Evolutionary conservation across 2,113 vertebrate species (phyloP).

Genomic region (Phainopepla nitens): DNA sequence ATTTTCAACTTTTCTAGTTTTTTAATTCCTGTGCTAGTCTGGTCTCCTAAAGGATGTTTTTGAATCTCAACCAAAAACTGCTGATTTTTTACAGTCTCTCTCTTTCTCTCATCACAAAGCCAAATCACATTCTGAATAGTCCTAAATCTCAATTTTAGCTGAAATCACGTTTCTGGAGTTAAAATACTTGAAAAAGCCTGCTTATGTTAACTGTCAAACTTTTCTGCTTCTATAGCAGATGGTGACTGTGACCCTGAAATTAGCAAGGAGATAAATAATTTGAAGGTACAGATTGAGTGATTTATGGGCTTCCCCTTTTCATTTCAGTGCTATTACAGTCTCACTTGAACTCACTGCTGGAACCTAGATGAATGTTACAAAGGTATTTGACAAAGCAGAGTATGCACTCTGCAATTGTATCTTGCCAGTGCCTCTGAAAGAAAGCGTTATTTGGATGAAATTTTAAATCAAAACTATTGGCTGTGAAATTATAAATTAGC

Average conservation of each 20-base stretch:
- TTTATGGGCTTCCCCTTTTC: conserved; percentile 51
- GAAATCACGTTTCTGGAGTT: neutral
- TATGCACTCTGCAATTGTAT: neutral
- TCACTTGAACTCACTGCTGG: conserved; percentile 38
- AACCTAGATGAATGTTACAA: conserved; percentile 8
- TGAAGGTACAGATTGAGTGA: conserved; percentile 29
- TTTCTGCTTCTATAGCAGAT: neutral
- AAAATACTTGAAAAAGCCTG: neutral
- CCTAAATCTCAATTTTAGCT: neutral
- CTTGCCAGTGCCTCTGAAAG: neutral
- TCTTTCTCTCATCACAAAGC: neutral
- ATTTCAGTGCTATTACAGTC: conserved; percentile 20
- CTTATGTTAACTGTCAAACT: neutral
- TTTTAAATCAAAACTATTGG: neutral
- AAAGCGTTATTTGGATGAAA: conserved; percentile 35
- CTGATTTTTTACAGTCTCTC: neutral
- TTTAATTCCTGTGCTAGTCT: neutral
- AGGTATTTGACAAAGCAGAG: conserved; percentile 19
- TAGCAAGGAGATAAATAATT: neutral
- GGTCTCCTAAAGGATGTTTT: neutral
- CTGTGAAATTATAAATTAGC: neutral
- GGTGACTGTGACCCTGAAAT: conserved; percentile 15
- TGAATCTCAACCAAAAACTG: neutral
- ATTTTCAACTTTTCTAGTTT: neutral
- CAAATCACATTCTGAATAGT: neutral